phyloP scores from a whole-genome alignment of 1,140 invertebrate genomes.

The Drosophila yakuba region DNA sequence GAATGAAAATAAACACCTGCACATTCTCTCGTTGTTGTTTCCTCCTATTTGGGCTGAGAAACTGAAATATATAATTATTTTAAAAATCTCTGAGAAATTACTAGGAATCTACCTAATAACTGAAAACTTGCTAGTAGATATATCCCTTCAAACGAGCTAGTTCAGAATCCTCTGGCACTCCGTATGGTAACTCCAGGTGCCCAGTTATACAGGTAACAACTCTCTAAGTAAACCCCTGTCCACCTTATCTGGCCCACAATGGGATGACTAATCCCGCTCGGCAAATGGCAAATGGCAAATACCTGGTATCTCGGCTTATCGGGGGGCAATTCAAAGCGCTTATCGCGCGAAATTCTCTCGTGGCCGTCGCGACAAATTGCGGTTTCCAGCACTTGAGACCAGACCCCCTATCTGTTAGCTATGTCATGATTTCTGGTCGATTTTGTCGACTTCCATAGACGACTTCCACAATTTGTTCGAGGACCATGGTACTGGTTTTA shows the following conservation, averaged over 20 bases:
- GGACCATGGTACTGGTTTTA: slow-evolving; percentile 28
- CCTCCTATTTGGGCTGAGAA: too few species aligned
- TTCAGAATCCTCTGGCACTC: too few species aligned
- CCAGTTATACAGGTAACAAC: not conserved
- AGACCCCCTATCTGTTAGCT: slow-evolving; percentile 30
- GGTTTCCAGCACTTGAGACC: slow-evolving; percentile 16
- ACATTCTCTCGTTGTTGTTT: not conserved
- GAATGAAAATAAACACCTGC: slow-evolving; percentile 5
- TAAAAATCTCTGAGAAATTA: too few species aligned
- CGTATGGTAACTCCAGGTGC: not conserved
- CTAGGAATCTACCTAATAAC: not conserved
- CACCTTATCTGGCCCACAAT: not conserved
- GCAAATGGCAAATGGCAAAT: slow-evolving; percentile 14
- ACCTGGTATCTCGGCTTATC: slow-evolving; percentile 38
- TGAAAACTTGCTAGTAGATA: not conserved
- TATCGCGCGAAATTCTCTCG: slow-evolving; percentile 40
- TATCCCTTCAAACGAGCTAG: too few species aligned
- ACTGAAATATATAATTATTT: too few species aligned
- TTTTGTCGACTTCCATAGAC: slow-evolving; percentile 26
- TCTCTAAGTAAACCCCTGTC: not conserved
- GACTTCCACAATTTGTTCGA: slow-evolving; percentile 14
- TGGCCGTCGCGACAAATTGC: slow-evolving; percentile 33
- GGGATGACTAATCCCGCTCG: slow-evolving; percentile 35
- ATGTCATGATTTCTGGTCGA: slow-evolving; percentile 63
- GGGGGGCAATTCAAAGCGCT: slow-evolving; percentile 31